Conservation (phyloP, 2,113 vertebrate species). For the Dendropsophus ebraccatus region DNA sequence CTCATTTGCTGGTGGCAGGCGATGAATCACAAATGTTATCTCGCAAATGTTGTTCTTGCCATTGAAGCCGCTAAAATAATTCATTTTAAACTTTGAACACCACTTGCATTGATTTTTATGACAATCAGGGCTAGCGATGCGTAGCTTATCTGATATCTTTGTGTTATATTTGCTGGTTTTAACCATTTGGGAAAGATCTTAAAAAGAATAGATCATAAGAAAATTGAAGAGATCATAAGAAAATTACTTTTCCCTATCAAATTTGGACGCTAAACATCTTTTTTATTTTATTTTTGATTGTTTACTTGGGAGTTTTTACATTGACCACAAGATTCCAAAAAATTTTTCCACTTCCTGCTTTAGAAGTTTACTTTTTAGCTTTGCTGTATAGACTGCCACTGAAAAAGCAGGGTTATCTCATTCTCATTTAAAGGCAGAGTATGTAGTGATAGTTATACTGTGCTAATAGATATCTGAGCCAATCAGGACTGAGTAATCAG, state of each 20-base stretch:
- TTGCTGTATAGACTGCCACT: too few species aligned
- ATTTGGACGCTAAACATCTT: too few species aligned
- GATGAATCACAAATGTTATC: slow-evolving; percentile 51
- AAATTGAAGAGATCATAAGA: not conserved
- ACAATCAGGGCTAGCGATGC: slow-evolving; percentile 32
- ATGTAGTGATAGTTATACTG: too few species aligned
- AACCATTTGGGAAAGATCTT: not conserved
- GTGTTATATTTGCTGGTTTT: not conserved
- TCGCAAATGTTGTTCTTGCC: slow-evolving; percentile 46
- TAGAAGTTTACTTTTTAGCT: too few species aligned
- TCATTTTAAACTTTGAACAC: slow-evolving; percentile 41
- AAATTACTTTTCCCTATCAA: not conserved
- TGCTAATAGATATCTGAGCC: too few species aligned
- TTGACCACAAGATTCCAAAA: too few species aligned
- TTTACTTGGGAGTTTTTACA: too few species aligned
- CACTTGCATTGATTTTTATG: slow-evolving; percentile 42
- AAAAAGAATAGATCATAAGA: not conserved
- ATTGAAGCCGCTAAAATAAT: slow-evolving; percentile 30
- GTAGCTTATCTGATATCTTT: not conserved
- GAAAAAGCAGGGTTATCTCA: too few species aligned
- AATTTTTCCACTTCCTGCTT: too few species aligned
- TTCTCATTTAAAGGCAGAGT: too few species aligned
- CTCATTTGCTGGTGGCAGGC: slow-evolving; percentile 48
- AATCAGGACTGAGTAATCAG: too few species aligned
- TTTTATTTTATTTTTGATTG: too few species aligned